Evolutionary conservation across 2,113 vertebrate genomes (phyloP).

Genomic region (Clupea harengus): DNA sequence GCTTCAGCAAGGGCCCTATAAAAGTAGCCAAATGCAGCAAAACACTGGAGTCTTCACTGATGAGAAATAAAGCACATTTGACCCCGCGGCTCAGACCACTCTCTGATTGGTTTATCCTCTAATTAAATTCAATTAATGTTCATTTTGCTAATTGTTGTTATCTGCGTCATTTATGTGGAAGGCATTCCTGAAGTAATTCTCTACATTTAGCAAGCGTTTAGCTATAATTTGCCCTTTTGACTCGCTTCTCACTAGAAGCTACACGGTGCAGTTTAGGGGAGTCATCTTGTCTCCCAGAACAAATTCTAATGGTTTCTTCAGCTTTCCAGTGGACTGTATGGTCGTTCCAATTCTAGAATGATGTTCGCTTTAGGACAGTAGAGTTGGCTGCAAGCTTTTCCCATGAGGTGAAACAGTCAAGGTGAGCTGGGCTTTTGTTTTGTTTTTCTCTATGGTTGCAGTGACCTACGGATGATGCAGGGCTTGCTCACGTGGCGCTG

Average conservation of each 20-base stretch:
- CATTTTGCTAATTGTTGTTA: background rate
- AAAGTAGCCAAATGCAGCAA: slow-evolving; percentile 22
- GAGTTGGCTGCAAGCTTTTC: background rate
- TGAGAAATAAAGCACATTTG: background rate
- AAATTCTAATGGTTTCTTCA: background rate
- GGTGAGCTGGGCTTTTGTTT: background rate
- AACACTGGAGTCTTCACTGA: background rate
- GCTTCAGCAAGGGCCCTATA: slow-evolving; percentile 35
- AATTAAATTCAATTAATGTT: background rate
- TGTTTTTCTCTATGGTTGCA: background rate
- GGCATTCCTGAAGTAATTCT: background rate
- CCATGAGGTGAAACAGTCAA: slow-evolving; percentile 14
- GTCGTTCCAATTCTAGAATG: background rate
- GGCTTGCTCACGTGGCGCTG: slow-evolving; percentile 24
- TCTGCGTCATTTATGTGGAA: background rate
- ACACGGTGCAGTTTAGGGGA: background rate
- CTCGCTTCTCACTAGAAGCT: background rate
- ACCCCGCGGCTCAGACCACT: background rate
- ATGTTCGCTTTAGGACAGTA: background rate
- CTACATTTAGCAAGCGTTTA: background rate
- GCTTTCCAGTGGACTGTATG: background rate
- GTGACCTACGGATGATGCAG: slow-evolving; percentile 7
- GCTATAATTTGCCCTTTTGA: background rate
- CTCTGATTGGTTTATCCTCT: background rate
- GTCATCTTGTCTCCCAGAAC: background rate